phyloP scores from a whole-genome alignment of 2,888 invertebrate genomes.

The Caradrina kadenii region DNA sequence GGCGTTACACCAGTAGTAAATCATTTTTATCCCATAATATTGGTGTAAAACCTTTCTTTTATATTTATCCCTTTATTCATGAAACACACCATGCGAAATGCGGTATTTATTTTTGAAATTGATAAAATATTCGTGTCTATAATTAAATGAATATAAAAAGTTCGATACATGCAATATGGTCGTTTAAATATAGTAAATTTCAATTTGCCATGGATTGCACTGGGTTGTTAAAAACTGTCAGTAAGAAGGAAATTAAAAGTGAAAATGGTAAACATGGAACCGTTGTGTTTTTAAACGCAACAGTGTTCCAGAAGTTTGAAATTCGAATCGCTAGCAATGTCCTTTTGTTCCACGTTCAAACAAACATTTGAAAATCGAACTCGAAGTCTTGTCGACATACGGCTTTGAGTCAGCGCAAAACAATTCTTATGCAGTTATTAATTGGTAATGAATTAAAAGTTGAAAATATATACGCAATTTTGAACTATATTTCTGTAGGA shows the following conservation, averaged over 20 bases:
- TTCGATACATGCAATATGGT: constrained; percentile 31
- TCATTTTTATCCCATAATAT: constrained; percentile 51
- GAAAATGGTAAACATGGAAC: constrained; percentile 34
- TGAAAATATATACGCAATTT: too few species aligned
- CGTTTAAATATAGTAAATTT: constrained; percentile 16
- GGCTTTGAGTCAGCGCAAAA: not conserved
- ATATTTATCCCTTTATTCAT: constrained; percentile 15
- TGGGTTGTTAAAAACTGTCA: not conserved
- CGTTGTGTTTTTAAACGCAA: constrained; percentile 25
- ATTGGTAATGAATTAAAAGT: too few species aligned
- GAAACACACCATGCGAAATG: constrained; percentile 13
- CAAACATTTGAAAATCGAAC: constrained; percentile 38
- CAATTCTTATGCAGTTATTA: too few species aligned
- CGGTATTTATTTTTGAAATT: constrained; percentile 2
- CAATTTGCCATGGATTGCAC: constrained; percentile 4
- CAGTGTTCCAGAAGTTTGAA: constrained; percentile 31
- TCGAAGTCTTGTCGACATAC: not conserved
- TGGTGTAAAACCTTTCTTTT: constrained; percentile 15
- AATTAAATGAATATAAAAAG: constrained; percentile 7
- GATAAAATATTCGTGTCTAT: constrained; percentile 17
- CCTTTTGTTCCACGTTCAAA: constrained; percentile 39
- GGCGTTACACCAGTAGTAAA: constrained; percentile 36
- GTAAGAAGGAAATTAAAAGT: constrained; percentile 2
- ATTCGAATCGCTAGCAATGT: constrained; percentile 22
- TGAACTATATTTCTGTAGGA: too few species aligned